phyloP scores from a whole-genome alignment of 1,140 invertebrate genomes.

The Leptinotarsa lineolata region DNA sequence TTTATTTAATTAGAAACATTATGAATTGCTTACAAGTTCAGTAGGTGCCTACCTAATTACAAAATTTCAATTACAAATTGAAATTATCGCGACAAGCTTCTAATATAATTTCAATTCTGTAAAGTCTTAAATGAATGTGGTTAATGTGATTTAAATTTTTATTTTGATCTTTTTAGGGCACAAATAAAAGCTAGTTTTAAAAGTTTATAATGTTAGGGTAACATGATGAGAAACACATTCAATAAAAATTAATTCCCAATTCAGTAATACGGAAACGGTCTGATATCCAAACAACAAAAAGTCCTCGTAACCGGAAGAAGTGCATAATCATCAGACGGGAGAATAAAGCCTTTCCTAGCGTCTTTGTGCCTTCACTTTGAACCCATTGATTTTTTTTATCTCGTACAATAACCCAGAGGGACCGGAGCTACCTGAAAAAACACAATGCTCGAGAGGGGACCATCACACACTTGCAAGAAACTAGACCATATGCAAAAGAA shows the following conservation, averaged over 20 bases:
- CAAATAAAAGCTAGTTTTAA: too few relatives aligned
- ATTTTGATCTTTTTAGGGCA: too few relatives aligned
- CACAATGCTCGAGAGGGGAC: slow-evolving; percentile 33
- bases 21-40: too few relatives aligned
- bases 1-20: too few relatives aligned
- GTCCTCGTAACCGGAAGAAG: slow-evolving; percentile 25
- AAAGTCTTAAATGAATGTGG: too few relatives aligned
- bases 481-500: slow-evolving; percentile 46
- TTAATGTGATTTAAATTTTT: too few relatives aligned
- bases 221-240: background rate
- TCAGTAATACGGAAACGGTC: background rate
- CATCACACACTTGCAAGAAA: slow-evolving; percentile 39
- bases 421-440: slow-evolving; percentile 35
- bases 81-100: too few relatives aligned
- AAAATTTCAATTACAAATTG: too few relatives aligned
- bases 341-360: slow-evolving; percentile 6
- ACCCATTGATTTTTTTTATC: slow-evolving; percentile 37
- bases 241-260: background rate
- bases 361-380: slow-evolving; percentile 13
- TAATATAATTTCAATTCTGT: too few relatives aligned
- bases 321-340: slow-evolving; percentile 22
- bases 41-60: too few relatives aligned
- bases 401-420: slow-evolving; percentile 32
- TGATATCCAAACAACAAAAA: background rate
- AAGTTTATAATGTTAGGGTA: too few relatives aligned